Conservation (phyloP, 1,140 invertebrate genomes). For the Drosophila nannoptera region DNA sequence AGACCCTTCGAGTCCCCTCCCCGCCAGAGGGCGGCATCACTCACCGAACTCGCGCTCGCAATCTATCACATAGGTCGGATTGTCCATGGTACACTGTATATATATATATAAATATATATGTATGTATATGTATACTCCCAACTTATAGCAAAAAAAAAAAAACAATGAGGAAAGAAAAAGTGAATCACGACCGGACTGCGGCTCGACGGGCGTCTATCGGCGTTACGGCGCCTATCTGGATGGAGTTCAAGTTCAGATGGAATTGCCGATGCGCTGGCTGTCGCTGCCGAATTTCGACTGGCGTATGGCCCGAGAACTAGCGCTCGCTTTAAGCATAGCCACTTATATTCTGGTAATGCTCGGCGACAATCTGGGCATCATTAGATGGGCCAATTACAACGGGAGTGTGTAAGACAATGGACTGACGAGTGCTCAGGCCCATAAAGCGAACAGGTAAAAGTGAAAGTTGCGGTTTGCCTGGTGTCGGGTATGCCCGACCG, state of each 20-base stretch:
- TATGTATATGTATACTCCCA: not conserved
- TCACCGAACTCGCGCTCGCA: conserved; percentile 62
- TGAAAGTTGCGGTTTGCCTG: not conserved
- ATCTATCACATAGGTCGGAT: conserved; percentile 59
- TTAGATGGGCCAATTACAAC: conserved; percentile 46
- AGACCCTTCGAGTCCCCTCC: too few species aligned
- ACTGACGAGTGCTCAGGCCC: not conserved
- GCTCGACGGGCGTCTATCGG: not conserved
- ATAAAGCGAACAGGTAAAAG: not conserved
- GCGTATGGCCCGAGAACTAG: too few species aligned
- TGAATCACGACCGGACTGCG: not conserved
- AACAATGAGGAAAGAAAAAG: not conserved
- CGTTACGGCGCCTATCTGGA: not conserved
- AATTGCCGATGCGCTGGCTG: conserved; percentile 29
- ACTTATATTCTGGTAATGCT: conserved; percentile 19
- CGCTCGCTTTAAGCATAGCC: conserved; percentile 26
- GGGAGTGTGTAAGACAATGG: conserved; percentile 42
- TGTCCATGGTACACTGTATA: conserved; percentile 52
- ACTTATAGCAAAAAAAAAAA: conserved; percentile 5
- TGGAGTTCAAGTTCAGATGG: not conserved
- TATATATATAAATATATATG: not conserved
- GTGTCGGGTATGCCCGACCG: not conserved
- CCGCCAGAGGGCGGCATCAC: conserved; percentile 2
- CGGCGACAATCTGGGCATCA: conserved; percentile 9
- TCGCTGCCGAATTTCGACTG: conserved; percentile 46